Conservation (phyloP, 2,113 vertebrate species). For the Ardeotis arabs region DNA sequence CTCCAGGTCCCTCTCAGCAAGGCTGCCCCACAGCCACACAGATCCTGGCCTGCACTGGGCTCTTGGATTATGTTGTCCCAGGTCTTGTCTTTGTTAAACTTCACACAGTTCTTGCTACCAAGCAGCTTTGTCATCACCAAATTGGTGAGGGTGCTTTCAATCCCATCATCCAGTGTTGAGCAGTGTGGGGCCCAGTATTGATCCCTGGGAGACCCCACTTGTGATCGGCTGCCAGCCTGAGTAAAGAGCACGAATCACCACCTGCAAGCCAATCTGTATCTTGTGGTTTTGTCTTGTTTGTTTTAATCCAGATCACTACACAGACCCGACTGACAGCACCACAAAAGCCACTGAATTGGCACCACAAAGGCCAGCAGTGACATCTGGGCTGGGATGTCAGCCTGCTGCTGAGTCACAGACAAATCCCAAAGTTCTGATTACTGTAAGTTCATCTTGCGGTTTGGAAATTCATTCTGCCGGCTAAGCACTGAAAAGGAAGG, state of each 20-base stretch:
- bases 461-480: background rate
- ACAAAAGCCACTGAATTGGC: background rate
- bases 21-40: background rate
- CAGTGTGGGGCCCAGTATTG: rapidly evolving
- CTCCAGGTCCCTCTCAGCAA: background rate
- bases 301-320: background rate
- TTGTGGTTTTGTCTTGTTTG: background rate
- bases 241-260: background rate
- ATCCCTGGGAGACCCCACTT: background rate
- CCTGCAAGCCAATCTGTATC: background rate
- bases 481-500: background rate
- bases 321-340: background rate
- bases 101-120: background rate
- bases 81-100: background rate
- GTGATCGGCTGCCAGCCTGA: background rate
- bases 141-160: background rate
- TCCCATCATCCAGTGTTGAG: background rate
- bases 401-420: background rate
- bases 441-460: background rate
- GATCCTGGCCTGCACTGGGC: background rate
- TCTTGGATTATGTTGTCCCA: background rate
- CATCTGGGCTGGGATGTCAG: background rate
- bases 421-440: background rate
- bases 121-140: background rate
- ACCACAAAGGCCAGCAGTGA: background rate